Base-by-base conservation (phyloP, 64 coral and sea anemone genomes). In the Porites australiensis region DNA sequence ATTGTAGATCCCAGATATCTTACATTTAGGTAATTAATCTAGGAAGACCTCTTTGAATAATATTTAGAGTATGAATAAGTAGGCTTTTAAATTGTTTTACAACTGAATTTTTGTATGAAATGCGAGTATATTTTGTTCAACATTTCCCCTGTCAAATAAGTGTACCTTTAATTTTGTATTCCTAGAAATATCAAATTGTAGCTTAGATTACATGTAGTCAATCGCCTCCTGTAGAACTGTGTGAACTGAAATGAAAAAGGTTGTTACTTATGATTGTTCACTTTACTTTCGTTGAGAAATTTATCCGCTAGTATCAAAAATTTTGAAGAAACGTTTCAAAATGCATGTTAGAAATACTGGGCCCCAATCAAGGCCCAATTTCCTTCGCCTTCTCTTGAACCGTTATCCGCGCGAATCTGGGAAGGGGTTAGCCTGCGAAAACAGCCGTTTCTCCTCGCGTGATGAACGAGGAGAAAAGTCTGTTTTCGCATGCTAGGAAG, bases 91-190 rank as follows among this genome's bases (percentile, higher is more conserved):
- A 83, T 44, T 50, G 80, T 83, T 68, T 67, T 21, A 18, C 18
- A 19, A 50, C 8, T 75, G 60, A 83, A 65, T 68, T 83, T 50
- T 66, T 49, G 80, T 83, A 51, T 67, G 80, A 83, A 83, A 68
- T 83, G 18, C 60, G 80, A 83, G 72, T 67, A 83, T 83, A 83
- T 66, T 83, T 66, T 83, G 57, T 64, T 82, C 23, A 44, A 82
- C 37, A 7, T 82, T 44, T 67, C 1, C 14, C 13, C 46, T 50
- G 80, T 50, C 7, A 83, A 67, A 83, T 64, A 66, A 83, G 58
- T 83, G 62, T 18, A 67, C 61, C 43, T 68, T 68, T 83, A 83
- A 83, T 66, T 83, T 83, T 83, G 16, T 83, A 83, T 52, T 45
- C 9, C 46, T n/a, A 18, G 60, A 4, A 49, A 66, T 37, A 68